Conservation (phyloP, 1,140 invertebrate species). For the Pararge aegeria region DNA sequence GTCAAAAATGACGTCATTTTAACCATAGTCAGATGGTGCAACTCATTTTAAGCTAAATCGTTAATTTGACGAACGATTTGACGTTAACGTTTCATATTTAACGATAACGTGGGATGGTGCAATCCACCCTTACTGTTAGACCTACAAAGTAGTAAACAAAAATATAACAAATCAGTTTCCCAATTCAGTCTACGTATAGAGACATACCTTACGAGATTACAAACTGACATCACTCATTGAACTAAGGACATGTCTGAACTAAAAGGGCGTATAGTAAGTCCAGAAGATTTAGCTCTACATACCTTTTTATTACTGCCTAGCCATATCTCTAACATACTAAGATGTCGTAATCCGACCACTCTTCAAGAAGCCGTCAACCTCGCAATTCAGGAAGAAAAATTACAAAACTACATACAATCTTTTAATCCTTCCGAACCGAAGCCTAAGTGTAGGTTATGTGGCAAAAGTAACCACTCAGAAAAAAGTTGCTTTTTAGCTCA, state of each 20-base stretch:
- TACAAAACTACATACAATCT: no score
- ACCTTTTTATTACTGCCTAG: constrained; percentile 1
- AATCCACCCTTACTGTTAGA: constrained; percentile 15
- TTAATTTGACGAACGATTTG: no score
- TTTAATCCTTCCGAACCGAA: no score
- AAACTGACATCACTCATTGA: background rate
- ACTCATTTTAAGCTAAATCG: no score
- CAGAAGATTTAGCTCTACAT: constrained; percentile 1
- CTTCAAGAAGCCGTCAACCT: background rate
- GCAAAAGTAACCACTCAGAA: no score
- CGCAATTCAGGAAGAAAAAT: constrained; percentile 23
- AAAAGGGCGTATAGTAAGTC: constrained; percentile 3
- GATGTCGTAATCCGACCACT: no score
- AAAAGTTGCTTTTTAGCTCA: no score
- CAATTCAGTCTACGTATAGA: background rate
- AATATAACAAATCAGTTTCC: background rate
- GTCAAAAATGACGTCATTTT: no score
- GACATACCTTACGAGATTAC: background rate
- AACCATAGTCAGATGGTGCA: no score
- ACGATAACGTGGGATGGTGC: no score
- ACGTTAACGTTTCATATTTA: no score
- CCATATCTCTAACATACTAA: background rate
- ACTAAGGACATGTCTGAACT: background rate
- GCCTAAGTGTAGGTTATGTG: no score
- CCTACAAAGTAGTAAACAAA: background rate